These are phyloP conservation scores for Megalonaias nervosa DNA, from an alignment of 1,140 invertebrate species.

Conservation along the genomic window DNA sequence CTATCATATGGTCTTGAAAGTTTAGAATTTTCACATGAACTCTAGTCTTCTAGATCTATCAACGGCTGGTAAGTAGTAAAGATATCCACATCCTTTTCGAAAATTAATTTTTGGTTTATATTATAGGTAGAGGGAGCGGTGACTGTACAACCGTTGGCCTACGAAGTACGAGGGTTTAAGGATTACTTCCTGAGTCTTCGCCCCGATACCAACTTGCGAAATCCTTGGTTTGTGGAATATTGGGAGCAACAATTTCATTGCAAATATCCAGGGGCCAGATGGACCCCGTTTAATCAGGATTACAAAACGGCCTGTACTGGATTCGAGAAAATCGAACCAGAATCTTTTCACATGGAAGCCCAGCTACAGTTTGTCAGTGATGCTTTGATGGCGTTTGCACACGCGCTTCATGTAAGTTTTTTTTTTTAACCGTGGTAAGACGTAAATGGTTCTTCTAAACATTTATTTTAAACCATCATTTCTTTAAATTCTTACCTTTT, in stretches of 20 bases:
- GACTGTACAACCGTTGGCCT: conserved; percentile 79
- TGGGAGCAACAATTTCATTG: conserved; percentile 79
- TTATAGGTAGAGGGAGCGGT: conserved; percentile 81
- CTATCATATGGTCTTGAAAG: too few species aligned
- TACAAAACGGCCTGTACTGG: conserved; percentile 58
- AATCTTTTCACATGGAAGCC: conserved; percentile 82
- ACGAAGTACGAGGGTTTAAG: conserved; percentile 74
- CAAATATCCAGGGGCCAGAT: conserved; percentile 71
- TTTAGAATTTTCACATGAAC: too few species aligned
- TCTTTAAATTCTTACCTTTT: too few species aligned
- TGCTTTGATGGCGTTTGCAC: conserved; percentile 88
- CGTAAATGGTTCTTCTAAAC: background rate
- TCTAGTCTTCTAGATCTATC: too few species aligned
- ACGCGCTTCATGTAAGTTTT: conserved; percentile 74
- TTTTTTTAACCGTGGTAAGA: background rate
- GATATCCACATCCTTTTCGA: too few species aligned
- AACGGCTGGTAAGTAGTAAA: too few species aligned
- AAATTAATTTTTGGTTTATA: background rate
- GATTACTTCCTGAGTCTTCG: conserved; percentile 67
- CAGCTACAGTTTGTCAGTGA: conserved; percentile 92
- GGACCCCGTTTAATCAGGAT: conserved; percentile 59
- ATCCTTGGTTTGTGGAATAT: conserved; percentile 85
- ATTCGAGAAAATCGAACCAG: conserved; percentile 42
- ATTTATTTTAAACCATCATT: too few species aligned
- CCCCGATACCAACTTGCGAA: conserved; percentile 62